A percentile compares a stretch with the other conserved stretches of the same genome.
phyloP scores from a whole-genome alignment of 2,888 invertebrate species.

The Chirona hameri region DNA sequence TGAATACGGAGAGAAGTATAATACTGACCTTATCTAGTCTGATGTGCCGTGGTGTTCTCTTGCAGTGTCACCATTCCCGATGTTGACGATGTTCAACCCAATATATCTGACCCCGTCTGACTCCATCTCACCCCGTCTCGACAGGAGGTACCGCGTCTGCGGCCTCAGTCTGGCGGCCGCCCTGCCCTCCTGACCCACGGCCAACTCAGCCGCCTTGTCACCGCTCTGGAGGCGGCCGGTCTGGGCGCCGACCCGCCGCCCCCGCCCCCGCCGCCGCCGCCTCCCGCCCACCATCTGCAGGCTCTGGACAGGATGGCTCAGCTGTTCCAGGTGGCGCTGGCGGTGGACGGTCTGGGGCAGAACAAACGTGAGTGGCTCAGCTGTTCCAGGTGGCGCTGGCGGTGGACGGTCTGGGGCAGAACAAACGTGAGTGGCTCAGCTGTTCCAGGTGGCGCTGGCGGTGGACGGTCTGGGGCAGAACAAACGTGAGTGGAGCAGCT shows the following conservation, averaged over 20 bases:
- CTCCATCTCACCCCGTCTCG: too few species aligned
- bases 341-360: not conserved
- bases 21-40: too few species aligned
- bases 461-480: too few species aligned
- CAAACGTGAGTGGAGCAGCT: too few species aligned
- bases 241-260: not conserved
- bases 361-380: not conserved
- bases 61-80: too few species aligned
- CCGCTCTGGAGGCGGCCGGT: not conserved
- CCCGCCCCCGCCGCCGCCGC: not conserved
- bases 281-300: not conserved
- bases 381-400: too few species aligned
- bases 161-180: not conserved
- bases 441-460: too few species aligned
- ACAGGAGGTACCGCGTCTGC: not conserved
- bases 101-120: too few species aligned
- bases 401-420: not conserved
- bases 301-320: not conserved
- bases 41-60: too few species aligned
- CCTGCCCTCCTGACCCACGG: not conserved
- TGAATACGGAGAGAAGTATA: too few species aligned
- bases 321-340: slow-evolving; percentile 1
- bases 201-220: not conserved
- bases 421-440: too few species aligned
- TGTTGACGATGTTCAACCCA: too few species aligned